phyloP scores from a whole-genome alignment of 2,888 invertebrate genomes.

The Luperina nickerlii region DNA sequence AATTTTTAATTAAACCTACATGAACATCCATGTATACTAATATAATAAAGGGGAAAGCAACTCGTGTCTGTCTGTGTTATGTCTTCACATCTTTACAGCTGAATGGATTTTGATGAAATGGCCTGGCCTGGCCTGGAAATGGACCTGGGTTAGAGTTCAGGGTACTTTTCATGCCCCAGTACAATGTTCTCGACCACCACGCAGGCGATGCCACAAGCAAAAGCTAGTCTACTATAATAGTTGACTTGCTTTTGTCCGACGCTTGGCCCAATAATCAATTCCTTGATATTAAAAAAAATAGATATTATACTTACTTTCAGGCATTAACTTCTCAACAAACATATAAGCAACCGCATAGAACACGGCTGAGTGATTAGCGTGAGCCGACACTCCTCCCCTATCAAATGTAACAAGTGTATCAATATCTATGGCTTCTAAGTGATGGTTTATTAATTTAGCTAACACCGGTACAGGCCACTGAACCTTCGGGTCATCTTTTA shows the following conservation, averaged over 20 bases:
- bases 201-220: neutral
- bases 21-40: neutral
- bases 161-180: neutral
- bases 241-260: neutral
- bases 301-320: constrained; percentile 91
- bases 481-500: constrained; percentile 94
- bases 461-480: constrained; percentile 92
- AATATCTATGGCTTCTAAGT: constrained; percentile 93
- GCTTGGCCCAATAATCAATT: neutral
- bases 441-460: constrained; percentile 86
- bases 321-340: constrained; percentile 93
- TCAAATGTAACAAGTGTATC: constrained; percentile 98
- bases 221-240: neutral
- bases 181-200: neutral
- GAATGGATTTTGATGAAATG: neutral
- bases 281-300: neutral
- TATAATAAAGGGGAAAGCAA: neutral
- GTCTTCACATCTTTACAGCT: neutral
- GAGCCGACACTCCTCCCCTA: constrained; percentile 97
- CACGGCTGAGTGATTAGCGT: constrained; percentile 97
- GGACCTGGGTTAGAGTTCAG: neutral
- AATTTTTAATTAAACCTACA: neutral
- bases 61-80: neutral
- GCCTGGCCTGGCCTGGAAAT: too few relatives aligned
- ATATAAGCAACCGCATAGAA: constrained; percentile 95